phyloP scores from a whole-genome alignment of 2,888 invertebrate species.

The Mechanitis mazaeus region DNA sequence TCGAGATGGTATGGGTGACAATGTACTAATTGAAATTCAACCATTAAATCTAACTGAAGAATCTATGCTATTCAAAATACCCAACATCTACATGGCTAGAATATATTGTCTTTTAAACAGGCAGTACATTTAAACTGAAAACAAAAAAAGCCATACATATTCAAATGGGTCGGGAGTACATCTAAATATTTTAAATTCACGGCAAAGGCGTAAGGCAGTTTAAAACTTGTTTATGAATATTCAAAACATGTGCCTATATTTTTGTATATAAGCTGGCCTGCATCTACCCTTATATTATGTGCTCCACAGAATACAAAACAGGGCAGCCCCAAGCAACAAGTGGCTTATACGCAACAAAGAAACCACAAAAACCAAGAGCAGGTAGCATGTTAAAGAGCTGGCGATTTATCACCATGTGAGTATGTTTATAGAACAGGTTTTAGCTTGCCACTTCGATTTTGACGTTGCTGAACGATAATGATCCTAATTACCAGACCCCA shows the following conservation, averaged over 20 bases:
- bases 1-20: too few relatives aligned
- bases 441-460: constrained; percentile 44
- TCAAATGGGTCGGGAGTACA: constrained; percentile 8
- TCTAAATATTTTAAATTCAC: constrained; percentile 8
- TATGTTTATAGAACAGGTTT: constrained; percentile 60
- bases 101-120: not conserved
- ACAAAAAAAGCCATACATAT: constrained; percentile 7
- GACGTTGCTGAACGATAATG: constrained; percentile 44
- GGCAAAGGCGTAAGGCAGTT: constrained; percentile 10
- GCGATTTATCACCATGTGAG: constrained; percentile 58
- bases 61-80: not conserved
- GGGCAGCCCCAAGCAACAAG: constrained; percentile 68
- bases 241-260: constrained; percentile 26
- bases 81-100: constrained; percentile 1
- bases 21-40: too few relatives aligned
- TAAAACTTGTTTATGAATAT: constrained; percentile 27
- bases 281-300: constrained; percentile 35
- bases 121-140: not conserved
- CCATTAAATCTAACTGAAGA: not conserved
- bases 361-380: constrained; percentile 66
- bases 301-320: constrained; percentile 47
- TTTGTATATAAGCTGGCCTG: constrained; percentile 29
- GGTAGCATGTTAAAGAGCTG: constrained; percentile 54
- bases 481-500: constrained; percentile 40
- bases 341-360: constrained; percentile 67